Evolutionary conservation across 2,113 vertebrate genomes (phyloP).

Genomic region (Electrona antarctica): DNA sequence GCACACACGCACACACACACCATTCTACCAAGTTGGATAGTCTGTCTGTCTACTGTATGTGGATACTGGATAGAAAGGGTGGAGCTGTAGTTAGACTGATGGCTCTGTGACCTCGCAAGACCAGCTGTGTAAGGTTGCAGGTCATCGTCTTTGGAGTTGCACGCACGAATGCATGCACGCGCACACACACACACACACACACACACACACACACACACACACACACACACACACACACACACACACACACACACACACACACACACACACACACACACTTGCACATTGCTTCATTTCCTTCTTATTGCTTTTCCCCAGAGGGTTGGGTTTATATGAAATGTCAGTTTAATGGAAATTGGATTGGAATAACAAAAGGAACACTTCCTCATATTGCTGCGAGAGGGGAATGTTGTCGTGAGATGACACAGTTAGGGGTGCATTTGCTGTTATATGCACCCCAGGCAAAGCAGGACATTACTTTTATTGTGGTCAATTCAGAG

Average conservation of each 20-base stretch:
- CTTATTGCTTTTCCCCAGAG: slow-evolving; percentile 77
- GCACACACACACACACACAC: slow-evolving; percentile 30
- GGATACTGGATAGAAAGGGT: too few relatives aligned
- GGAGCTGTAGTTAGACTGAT: too few relatives aligned
- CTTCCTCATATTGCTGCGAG: slow-evolving; percentile 60
- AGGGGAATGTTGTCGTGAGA: slow-evolving; percentile 69
- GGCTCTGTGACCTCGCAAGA: too few relatives aligned
- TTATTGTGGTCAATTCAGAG: slow-evolving; percentile 61
- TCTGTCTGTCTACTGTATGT: background rate
- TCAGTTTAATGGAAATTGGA: slow-evolving; percentile 87
- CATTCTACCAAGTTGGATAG: too few relatives aligned
- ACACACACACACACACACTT: slow-evolving; percentile 28
- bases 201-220: background rate
- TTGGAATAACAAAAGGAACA: slow-evolving; percentile 82
- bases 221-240: slow-evolving; percentile 17
- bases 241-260: slow-evolving; percentile 19
- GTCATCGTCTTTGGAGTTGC: slow-evolving; percentile 35
- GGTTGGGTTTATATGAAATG: slow-evolving; percentile 84
- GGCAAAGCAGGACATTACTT: slow-evolving; percentile 59
- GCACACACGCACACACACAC: slow-evolving; percentile 31
- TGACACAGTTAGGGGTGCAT: slow-evolving; percentile 60
- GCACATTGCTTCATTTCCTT: slow-evolving; percentile 67
- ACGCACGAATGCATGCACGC: slow-evolving; percentile 13
- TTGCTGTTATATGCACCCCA: slow-evolving; percentile 58
- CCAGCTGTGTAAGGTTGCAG: background rate